Percentiles rank a stretch among this genome's conserved stretches.
Evolutionary conservation across 2,888 invertebrate species (phyloP).

Genomic region (Palloptera scutellata): DNA sequence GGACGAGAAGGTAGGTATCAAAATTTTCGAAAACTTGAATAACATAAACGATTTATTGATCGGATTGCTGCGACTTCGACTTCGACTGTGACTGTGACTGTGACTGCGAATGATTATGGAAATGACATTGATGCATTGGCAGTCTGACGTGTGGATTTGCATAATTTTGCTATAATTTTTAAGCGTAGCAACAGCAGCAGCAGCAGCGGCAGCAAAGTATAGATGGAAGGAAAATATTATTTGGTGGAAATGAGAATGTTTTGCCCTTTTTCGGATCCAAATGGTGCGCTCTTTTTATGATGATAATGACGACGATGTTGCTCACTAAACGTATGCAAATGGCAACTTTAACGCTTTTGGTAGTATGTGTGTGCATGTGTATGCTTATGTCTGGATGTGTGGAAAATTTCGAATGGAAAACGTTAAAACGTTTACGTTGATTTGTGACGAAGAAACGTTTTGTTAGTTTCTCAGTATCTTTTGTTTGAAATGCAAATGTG

Average conservation of each 20-base stretch:
- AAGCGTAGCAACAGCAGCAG: neutral
- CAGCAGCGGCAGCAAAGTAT: neutral
- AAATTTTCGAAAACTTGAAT: no score
- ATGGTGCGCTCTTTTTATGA: constrained; percentile 11
- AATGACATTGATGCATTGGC: constrained; percentile 25
- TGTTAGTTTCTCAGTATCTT: no score
- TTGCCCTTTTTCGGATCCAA: constrained; percentile 19
- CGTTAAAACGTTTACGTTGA: no score
- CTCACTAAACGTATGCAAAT: constrained; percentile 3
- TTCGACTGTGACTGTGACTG: neutral
- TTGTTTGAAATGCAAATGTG: no score
- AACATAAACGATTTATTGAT: no score
- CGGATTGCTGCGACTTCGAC: no score
- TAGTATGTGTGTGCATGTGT: neutral
- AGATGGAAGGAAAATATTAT: no score
- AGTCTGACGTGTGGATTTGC: constrained; percentile 27
- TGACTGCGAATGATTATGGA: constrained; percentile 3
- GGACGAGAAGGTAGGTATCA: no score
- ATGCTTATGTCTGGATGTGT: neutral
- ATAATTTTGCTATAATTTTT: constrained; percentile 33
- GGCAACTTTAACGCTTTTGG: constrained; percentile 11
- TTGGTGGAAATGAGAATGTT: constrained; percentile 5
- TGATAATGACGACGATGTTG: neutral
- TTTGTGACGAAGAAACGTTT: no score
- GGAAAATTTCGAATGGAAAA: no score